Conservation (phyloP, 1,140 invertebrate genomes). For the Zaprionus capensis region DNA sequence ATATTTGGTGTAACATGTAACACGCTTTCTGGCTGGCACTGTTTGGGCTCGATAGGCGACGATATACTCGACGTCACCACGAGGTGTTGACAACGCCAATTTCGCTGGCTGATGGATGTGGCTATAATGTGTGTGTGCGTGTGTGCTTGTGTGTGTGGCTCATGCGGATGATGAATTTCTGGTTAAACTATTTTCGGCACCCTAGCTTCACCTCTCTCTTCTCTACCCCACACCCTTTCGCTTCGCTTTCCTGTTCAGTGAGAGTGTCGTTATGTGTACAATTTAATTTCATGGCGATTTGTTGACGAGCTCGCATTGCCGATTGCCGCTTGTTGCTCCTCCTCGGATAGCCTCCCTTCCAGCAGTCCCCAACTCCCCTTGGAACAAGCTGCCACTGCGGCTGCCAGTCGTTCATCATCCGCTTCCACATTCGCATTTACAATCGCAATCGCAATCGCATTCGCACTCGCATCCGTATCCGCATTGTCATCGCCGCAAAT, state of each 20-base stretch:
- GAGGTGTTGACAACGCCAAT: constrained; percentile 76
- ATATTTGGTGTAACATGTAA: constrained; percentile 17
- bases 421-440: constrained; percentile 36
- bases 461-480: constrained; percentile 45
- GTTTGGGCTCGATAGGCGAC: not conserved
- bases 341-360: not conserved
- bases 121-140: not conserved
- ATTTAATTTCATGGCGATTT: constrained; percentile 80
- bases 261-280: constrained; percentile 59
- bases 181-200: constrained; percentile 74
- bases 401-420: constrained; percentile 72
- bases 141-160: constrained; percentile 29
- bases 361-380: not conserved
- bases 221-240: not conserved
- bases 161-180: constrained; percentile 72
- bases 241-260: not conserved
- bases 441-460: constrained; percentile 18
- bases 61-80: constrained; percentile 1
- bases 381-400: constrained; percentile 39
- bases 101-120: constrained; percentile 53
- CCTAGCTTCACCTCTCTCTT: not conserved
- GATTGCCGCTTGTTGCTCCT: constrained; percentile 41
- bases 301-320: constrained; percentile 38
- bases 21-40: not conserved
- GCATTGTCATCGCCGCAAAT: constrained; percentile 67